Evolutionary conservation across 2,888 invertebrate genomes (phyloP).

Genomic region (Eupithecia centaureata): DNA sequence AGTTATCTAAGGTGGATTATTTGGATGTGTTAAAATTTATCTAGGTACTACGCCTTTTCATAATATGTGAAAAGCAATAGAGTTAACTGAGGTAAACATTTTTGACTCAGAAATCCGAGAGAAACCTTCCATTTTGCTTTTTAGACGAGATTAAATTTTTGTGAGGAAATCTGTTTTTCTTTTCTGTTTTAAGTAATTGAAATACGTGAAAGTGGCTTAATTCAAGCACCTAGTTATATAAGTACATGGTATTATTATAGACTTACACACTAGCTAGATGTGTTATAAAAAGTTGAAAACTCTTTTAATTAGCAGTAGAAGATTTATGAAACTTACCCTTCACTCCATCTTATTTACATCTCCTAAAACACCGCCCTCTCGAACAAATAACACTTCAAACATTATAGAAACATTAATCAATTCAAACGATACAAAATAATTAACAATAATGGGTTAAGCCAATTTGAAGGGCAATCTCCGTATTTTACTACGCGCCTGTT

Average conservation of each 20-base stretch:
- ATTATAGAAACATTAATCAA: conserved; percentile 49
- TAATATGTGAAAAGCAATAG: no score
- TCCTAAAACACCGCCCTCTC: conserved; percentile 25
- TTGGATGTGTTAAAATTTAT: no score
- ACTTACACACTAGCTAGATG: no score
- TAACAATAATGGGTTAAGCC: neutral
- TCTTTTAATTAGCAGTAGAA: neutral
- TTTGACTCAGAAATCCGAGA: no score
- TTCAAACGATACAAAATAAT: conserved; percentile 29
- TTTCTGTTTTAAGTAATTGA: neutral
- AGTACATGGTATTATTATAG: neutral
- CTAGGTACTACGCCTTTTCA: no score
- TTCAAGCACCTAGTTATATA: neutral
- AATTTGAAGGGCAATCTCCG: neutral
- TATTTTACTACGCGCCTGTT: conserved; percentile 65
- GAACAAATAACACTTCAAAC: conserved; percentile 48
- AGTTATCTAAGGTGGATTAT: no score
- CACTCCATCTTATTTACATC: conserved; percentile 42
- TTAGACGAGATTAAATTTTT: no score
- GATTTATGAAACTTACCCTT: conserved; percentile 49
- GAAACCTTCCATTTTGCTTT: no score
- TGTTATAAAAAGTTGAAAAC: neutral
- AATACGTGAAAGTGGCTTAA: neutral
- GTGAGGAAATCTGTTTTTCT: neutral
- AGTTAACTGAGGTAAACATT: no score